Percentiles rank a stretch among this genome's conserved stretches.
These are phyloP conservation scores for Hemithea aestivaria DNA, from an alignment of 2,888 invertebrate species.

Conservation along the genomic window DNA sequence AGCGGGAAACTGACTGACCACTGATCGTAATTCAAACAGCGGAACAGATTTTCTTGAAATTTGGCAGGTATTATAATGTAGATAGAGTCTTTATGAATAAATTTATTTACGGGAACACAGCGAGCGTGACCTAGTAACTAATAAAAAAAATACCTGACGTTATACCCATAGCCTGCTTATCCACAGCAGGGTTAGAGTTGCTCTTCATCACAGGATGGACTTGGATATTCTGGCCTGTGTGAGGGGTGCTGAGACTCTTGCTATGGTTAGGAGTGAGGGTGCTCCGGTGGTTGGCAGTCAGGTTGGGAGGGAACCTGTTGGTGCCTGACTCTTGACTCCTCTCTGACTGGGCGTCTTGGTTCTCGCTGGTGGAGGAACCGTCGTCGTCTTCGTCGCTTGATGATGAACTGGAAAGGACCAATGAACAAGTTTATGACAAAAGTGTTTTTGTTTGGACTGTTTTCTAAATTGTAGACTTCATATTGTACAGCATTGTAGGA, in stretches of 20 bases:
- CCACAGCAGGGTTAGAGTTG: conserved; percentile 71
- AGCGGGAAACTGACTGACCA: too few relatives aligned
- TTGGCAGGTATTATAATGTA: too few relatives aligned
- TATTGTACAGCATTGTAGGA: too few relatives aligned
- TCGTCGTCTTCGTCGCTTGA: conserved; percentile 84
- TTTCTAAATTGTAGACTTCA: too few relatives aligned
- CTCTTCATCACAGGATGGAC: conserved; percentile 74
- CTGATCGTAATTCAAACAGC: too few relatives aligned
- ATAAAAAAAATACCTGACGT: conserved; percentile 50
- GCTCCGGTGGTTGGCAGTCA: conserved; percentile 39
- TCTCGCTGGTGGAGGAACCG: conserved; percentile 71
- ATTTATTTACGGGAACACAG: neutral
- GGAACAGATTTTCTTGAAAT: too few relatives aligned
- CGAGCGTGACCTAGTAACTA: neutral
- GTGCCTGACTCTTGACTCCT: conserved; percentile 59
- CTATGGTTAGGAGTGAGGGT: conserved; percentile 62
- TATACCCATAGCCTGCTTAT: conserved; percentile 74
- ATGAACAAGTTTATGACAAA: neutral
- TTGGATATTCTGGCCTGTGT: conserved; percentile 63
- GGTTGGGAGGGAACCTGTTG: conserved; percentile 42
- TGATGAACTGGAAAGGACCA: conserved; percentile 78
- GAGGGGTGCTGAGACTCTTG: conserved; percentile 67
- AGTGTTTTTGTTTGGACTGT: neutral
- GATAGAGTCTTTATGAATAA: too few relatives aligned
- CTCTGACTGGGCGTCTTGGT: conserved; percentile 64